Evolutionary conservation across 2,113 vertebrate species (phyloP), one percentile per base, ranked within the genome.

Genomic region (Cyphomyrus plagiostoma): DNA sequence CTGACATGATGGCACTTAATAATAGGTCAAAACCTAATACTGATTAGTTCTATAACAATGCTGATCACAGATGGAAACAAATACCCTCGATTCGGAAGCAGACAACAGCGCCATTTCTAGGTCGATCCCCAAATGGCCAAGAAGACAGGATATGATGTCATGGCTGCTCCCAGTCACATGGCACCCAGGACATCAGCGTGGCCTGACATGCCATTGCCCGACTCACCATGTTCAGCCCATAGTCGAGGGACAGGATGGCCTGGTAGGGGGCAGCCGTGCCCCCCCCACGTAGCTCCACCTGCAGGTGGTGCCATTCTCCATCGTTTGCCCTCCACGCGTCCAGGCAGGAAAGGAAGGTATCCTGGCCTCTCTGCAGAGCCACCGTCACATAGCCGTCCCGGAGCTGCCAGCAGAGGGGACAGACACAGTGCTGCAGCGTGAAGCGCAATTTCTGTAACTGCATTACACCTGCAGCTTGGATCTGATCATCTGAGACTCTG

Each of bases 281-380:
- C 0, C 92, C 89, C 17, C 93, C 95, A 90, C 94, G 95, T 30
- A 98, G 94, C 17, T 97, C 96, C 91, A 98, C 91, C 91, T 96
- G 95, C 30, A 97, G 56, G 46, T 98, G 97, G 91, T 98, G 97
- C 98, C 98, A 98, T 90, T 95, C 96, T 0, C 98, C 98, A 0
- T 98, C 97, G 15, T 97, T 96, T 83, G 97, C 96, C 88, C 95
- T 94, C 85, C 96, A 95, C 70, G 96, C 95, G 90, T 97, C 96
- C 89, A 98, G 93, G 1, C 91, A 95, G 88, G 96, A 96, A 0
- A 96, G 94, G 13, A 95, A 89, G 0, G 95, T 96, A 91, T 96
- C 95, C 74, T 96, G 95, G 0, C 95, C 96, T 35, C 95, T 95
- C 92, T 97, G 96, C 74, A 97, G 92, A 0, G 93, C 95, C 92